Evolutionary conservation across 2,797 vertebrate species (phyloP).

Genomic region (Limosa lapponica): DNA sequence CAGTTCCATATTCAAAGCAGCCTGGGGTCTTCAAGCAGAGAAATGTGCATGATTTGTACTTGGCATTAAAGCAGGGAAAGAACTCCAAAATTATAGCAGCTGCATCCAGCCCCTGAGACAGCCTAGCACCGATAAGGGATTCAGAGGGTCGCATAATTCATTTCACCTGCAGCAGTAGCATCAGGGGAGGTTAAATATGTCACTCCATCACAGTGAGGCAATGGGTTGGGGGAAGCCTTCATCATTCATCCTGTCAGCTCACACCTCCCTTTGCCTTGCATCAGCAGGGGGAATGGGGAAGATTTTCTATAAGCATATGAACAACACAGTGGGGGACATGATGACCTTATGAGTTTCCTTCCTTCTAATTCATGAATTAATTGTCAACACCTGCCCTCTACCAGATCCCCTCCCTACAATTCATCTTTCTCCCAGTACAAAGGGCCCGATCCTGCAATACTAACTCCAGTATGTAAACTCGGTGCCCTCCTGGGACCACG

Average conservation of each 20-base stretch:
- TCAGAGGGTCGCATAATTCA: constrained; percentile 68
- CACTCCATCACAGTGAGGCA: constrained; percentile 67
- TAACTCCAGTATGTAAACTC: background rate
- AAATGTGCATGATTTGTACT: constrained; percentile 69
- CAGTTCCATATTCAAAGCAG: constrained; percentile 73
- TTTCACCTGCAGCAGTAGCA: constrained; percentile 72
- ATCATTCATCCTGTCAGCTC: constrained; percentile 75
- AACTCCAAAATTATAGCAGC: constrained; percentile 67
- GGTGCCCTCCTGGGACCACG: background rate
- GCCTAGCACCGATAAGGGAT: constrained; percentile 33
- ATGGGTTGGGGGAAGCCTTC: constrained; percentile 49
- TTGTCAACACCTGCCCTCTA: constrained; percentile 49
- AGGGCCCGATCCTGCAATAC: background rate
- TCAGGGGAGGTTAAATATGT: constrained; percentile 74
- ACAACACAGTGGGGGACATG: constrained; percentile 51
- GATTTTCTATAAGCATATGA: constrained; percentile 65
- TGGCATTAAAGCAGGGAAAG: constrained; percentile 59
- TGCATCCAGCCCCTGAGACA: constrained; percentile 58
- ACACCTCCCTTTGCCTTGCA: constrained; percentile 14
- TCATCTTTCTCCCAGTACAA: background rate
- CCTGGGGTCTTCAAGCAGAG: constrained; percentile 71
- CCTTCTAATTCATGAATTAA: constrained; percentile 64
- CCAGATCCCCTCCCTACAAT: background rate
- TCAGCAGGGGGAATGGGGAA: constrained; percentile 20
- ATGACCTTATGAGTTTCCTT: constrained; percentile 55